These are phyloP conservation scores for Nematolebias whitei DNA, from an alignment of 2,113 vertebrate genomes.

Conservation along the genomic window DNA sequence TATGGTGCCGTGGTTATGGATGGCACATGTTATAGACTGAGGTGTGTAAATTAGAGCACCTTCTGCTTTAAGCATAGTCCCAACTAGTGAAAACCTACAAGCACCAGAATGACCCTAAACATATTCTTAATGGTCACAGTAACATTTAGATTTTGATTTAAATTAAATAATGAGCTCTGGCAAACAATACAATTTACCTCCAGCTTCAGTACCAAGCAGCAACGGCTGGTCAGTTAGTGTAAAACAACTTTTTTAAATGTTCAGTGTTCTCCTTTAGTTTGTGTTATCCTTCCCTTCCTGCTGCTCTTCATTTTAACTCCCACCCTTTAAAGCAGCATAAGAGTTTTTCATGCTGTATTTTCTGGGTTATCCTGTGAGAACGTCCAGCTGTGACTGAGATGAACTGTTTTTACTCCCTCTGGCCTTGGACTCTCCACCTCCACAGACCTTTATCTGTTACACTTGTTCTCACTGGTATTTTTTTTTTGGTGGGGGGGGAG, in stretches of 20 bases:
- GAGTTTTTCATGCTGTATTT: slow-evolving; percentile 19
- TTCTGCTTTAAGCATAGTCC: no score
- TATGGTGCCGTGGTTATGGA: no score
- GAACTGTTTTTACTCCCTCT: slow-evolving; percentile 50
- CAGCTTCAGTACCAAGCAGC: not conserved
- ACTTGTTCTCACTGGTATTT: not conserved
- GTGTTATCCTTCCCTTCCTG: no score
- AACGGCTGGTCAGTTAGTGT: not conserved
- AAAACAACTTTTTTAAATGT: not conserved
- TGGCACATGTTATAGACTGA: not conserved
- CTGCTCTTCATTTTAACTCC: slow-evolving; percentile 8
- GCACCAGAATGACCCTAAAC: no score
- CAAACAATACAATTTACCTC: not conserved
- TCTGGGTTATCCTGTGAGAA: slow-evolving; percentile 43
- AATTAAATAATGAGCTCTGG: not conserved
- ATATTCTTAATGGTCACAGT: no score
- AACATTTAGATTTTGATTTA: not conserved
- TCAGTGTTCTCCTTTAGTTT: not conserved
- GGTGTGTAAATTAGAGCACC: no score
- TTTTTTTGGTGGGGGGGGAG: no score
- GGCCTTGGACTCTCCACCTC: slow-evolving; percentile 55
- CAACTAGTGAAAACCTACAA: not conserved
- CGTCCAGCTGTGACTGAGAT: slow-evolving; percentile 62
- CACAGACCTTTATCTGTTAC: not conserved
- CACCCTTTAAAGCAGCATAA: not conserved